Evolutionary conservation across 1,140 invertebrate species (phyloP).

Genomic region (Ptiloglossa arizonensis): DNA sequence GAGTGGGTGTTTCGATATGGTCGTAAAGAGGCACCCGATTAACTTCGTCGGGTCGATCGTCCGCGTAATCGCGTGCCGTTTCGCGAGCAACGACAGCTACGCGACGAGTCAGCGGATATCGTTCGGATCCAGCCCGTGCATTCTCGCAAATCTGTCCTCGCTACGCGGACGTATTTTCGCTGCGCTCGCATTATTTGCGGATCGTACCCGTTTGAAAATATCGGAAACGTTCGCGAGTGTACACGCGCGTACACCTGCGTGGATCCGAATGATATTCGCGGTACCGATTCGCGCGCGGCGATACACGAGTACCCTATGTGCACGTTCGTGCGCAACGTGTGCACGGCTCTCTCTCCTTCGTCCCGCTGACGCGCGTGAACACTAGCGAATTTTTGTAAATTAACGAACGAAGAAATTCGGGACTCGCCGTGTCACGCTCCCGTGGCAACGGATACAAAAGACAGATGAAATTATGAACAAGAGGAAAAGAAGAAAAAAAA

Average conservation of each 20-base stretch:
- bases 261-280: slow-evolving; percentile 1
- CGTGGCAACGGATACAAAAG: slow-evolving; percentile 67
- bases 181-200: background rate
- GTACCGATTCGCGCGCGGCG: background rate
- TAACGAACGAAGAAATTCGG: slow-evolving; percentile 20
- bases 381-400: slow-evolving; percentile 41
- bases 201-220: background rate
- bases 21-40: background rate
- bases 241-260: background rate
- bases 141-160: background rate
- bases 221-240: background rate
- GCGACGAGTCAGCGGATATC: slow-evolving; percentile 41
- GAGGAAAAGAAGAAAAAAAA: too few species aligned
- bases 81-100: background rate
- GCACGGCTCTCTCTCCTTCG: background rate
- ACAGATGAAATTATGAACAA: slow-evolving; percentile 68
- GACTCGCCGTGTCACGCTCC: slow-evolving; percentile 72
- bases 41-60: background rate
- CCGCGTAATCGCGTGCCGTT: background rate
- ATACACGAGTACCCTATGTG: too few species aligned
- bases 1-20: slow-evolving; percentile 8
- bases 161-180: slow-evolving; percentile 15
- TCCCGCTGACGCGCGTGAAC: background rate
- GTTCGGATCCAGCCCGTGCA: slow-evolving; percentile 11
- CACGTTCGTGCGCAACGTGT: background rate